Evolutionary conservation across 2,888 invertebrate species (phyloP).

Genomic region (Archips xylosteana): DNA sequence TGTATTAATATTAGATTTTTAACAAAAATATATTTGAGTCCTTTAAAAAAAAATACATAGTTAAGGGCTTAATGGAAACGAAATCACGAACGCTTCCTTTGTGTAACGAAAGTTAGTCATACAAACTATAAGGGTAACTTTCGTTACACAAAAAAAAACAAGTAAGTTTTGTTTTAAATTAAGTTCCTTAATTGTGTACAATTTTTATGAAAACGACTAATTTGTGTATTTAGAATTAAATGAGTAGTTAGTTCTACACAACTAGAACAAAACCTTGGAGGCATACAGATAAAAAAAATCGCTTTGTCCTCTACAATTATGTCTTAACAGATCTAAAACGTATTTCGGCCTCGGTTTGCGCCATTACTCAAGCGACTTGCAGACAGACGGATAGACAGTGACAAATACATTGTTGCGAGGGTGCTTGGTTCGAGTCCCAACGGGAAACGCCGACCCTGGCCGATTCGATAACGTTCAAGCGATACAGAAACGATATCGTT

Average conservation of each 20-base stretch:
- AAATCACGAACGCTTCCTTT: too few species aligned
- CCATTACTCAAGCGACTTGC: constrained; percentile 27
- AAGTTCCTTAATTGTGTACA: too few species aligned
- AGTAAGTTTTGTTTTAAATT: too few species aligned
- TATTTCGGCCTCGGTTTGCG: constrained; percentile 15
- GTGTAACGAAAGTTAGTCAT: too few species aligned
- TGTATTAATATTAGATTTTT: too few species aligned
- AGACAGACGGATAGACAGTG: constrained; percentile 27
- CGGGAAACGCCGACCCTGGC: not conserved
- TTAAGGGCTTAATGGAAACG: too few species aligned
- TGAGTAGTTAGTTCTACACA: not conserved
- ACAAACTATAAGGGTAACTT: too few species aligned
- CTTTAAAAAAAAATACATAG: too few species aligned
- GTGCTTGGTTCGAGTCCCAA: constrained; percentile 17
- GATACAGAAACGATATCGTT: not conserved
- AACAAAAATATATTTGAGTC: too few species aligned
- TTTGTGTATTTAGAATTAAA: too few species aligned
- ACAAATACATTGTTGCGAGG: constrained; percentile 27
- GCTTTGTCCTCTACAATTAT: not conserved
- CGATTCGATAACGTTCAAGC: not conserved
- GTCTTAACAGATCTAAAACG: constrained; percentile 16
- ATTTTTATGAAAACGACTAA: too few species aligned
- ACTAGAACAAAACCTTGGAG: not conserved
- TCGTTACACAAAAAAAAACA: too few species aligned
- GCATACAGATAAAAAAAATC: not conserved